A percentile compares a stretch with the other conserved stretches of the same genome.
phyloP scores from a whole-genome alignment of 2,113 vertebrate genomes.

The Rhizomys pruinosus region DNA sequence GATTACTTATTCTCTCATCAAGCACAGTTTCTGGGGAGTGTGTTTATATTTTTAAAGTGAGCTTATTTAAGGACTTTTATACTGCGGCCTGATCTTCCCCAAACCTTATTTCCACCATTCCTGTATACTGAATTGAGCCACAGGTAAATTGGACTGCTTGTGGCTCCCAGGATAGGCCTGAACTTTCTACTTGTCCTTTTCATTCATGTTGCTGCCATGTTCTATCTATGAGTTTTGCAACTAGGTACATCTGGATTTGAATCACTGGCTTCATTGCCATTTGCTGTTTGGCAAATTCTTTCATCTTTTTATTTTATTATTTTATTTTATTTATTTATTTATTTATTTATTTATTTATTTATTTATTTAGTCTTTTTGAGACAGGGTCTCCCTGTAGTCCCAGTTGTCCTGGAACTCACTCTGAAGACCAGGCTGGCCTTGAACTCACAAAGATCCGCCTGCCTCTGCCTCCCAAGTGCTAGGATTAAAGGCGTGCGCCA shows the following conservation, averaged over 20 bases:
- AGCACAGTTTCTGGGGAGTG: neutral
- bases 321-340: no score
- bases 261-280: neutral
- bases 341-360: no score
- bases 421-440: no score
- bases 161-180: neutral
- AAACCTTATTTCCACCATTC: neutral
- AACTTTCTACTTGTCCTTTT: neutral
- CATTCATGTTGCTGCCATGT: neutral
- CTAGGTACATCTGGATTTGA: neutral
- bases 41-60: neutral
- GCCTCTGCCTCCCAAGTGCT: no score
- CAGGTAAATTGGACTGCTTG: neutral
- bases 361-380: no score
- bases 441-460: no score
- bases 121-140: neutral
- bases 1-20: neutral
- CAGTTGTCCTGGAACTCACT: no score
- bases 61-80: neutral
- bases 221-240: neutral
- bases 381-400: no score
- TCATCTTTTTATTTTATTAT: no score
- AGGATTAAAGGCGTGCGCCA: no score
- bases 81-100: neutral
- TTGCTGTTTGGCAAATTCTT: conserved; percentile 18